Conservation (phyloP, 2,113 vertebrate species). For the Mystacornis crossleyi region DNA sequence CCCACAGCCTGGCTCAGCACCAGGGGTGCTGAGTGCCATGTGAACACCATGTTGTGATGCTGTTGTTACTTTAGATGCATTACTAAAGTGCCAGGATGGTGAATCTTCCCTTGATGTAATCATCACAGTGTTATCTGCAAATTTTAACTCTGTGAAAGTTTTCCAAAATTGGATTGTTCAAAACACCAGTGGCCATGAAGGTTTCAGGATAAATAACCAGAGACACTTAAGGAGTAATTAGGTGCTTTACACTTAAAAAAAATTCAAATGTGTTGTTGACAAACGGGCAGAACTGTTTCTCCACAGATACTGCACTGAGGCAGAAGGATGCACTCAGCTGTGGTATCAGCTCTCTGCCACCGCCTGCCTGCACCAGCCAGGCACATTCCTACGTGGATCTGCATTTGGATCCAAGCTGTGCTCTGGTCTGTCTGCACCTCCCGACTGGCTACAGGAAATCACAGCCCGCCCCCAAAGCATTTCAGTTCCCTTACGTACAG, state of each 20-base stretch:
- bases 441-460: rapidly evolving
- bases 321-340: not conserved
- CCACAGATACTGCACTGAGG: not conserved
- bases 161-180: not conserved
- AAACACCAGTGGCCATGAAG: not conserved
- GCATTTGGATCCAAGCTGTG: not conserved
- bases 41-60: not conserved
- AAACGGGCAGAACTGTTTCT: not conserved
- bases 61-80: not conserved
- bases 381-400: rapidly evolving
- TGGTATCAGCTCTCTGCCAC: not conserved
- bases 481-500: conserved; percentile 67
- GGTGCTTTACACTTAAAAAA: not conserved
- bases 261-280: not conserved
- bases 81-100: not conserved
- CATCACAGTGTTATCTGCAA: not conserved
- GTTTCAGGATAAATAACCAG: not conserved
- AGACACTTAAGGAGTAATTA: not conserved
- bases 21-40: not conserved
- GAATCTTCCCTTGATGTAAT: not conserved
- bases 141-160: not conserved
- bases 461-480: rapidly evolving
- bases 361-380: no score
- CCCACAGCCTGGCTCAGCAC: not conserved
- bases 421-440: not conserved